Evolutionary conservation across 2,113 vertebrate species (phyloP).

Genomic region (Archilochus colubris): DNA sequence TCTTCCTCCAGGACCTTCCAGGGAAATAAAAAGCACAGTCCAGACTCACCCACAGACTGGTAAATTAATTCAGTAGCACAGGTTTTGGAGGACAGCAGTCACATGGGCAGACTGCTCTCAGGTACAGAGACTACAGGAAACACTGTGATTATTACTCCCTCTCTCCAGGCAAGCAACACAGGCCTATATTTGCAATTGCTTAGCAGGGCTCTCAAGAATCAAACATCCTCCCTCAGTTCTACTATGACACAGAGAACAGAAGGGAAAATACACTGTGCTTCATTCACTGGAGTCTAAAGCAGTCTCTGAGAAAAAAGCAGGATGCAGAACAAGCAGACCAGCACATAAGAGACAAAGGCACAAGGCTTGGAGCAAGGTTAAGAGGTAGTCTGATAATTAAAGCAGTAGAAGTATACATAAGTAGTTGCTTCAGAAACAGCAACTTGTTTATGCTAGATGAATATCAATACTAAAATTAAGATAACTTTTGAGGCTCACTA

Average conservation of each 20-base stretch:
- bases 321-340: not conserved
- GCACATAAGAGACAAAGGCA: not conserved
- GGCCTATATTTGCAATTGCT: not conserved
- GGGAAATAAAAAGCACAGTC: not conserved
- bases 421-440: not conserved
- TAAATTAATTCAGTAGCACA: not conserved
- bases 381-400: not conserved
- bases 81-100: not conserved
- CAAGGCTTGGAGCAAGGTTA: not conserved
- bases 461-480: not conserved
- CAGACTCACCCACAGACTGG: rapidly evolving
- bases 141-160: not conserved
- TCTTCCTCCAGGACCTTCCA: not conserved
- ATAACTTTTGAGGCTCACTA: not conserved
- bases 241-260: not conserved
- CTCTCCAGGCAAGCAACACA: not conserved
- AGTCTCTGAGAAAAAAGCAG: not conserved
- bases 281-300: not conserved
- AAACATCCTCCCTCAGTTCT: not conserved
- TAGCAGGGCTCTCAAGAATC: not conserved
- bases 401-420: not conserved
- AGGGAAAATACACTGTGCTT: not conserved
- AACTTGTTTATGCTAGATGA: not conserved
- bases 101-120: not conserved
- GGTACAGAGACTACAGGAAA: not conserved